Evolutionary conservation across 2,797 vertebrate species (phyloP).

Genomic region (Sardinella longiceps): DNA sequence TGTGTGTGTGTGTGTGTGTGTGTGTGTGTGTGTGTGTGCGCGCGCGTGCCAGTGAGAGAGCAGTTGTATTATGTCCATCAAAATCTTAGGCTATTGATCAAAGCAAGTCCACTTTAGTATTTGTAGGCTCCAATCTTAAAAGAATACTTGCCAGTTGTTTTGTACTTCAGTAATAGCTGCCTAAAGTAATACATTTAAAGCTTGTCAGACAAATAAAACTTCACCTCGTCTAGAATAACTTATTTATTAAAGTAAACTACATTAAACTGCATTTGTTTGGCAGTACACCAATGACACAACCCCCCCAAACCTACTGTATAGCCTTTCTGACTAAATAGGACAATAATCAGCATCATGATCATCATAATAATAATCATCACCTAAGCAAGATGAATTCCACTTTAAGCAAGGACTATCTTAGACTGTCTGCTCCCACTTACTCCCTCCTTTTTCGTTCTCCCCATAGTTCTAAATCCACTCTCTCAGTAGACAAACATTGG

Average conservation of each 20-base stretch:
- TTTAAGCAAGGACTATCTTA: background rate
- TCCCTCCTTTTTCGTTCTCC: background rate
- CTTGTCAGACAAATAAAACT: background rate
- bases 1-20: constrained; percentile 33
- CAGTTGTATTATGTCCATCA: background rate
- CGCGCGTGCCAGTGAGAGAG: constrained; percentile 8
- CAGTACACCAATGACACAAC: background rate
- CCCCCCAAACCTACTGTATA: background rate
- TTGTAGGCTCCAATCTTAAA: background rate
- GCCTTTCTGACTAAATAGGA: background rate
- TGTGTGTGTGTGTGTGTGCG: constrained; percentile 41
- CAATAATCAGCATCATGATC: background rate
- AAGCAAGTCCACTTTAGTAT: background rate
- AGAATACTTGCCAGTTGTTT: background rate
- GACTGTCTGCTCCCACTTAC: background rate
- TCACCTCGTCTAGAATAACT: background rate
- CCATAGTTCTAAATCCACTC: constrained; percentile 53
- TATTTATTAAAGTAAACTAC: background rate
- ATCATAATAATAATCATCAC: no score
- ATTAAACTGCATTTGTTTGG: background rate
- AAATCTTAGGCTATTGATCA: background rate
- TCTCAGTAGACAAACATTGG: constrained; percentile 60
- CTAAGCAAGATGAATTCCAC: background rate
- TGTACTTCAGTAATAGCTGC: background rate
- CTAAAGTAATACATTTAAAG: background rate